These are phyloP conservation scores for Agonopterix subpropinquella DNA, from an alignment of 2,888 invertebrate genomes.

Conservation along the genomic window DNA sequence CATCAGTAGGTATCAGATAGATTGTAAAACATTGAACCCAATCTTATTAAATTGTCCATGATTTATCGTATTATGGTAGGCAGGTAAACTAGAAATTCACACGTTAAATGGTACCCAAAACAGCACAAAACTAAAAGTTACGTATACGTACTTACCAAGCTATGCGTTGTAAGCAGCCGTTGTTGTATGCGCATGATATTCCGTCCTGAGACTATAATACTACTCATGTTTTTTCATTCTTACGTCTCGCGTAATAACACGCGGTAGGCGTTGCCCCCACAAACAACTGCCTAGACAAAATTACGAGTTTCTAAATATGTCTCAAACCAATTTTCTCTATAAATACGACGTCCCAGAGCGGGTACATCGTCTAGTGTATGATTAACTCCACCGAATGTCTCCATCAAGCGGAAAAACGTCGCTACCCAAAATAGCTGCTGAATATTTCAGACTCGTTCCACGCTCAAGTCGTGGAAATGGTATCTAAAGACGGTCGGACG, in stretches of 20 bases:
- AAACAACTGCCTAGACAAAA: slow-evolving; percentile 38
- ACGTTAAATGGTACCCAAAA: too few species aligned
- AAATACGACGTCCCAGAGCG: slow-evolving; percentile 52
- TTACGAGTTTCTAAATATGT: slow-evolving; percentile 48
- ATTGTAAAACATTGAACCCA: too few species aligned
- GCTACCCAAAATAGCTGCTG: slow-evolving; percentile 59
- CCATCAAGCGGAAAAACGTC: slow-evolving; percentile 68
- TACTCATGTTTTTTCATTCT: not conserved
- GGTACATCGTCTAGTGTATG: slow-evolving; percentile 53
- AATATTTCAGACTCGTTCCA: slow-evolving; percentile 67
- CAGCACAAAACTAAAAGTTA: too few species aligned
- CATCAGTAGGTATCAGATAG: too few species aligned
- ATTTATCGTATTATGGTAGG: too few species aligned
- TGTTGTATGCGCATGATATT: too few species aligned
- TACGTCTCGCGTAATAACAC: not conserved
- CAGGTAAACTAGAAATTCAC: too few species aligned
- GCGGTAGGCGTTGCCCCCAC: slow-evolving; percentile 10
- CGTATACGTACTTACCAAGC: too few species aligned
- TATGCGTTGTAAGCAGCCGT: too few species aligned
- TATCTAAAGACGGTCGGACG: slow-evolving; percentile 60
- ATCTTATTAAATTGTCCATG: too few species aligned
- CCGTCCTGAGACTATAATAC: too few species aligned
- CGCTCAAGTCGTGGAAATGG: slow-evolving; percentile 60
- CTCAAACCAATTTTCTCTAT: slow-evolving; percentile 51
- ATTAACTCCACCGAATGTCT: slow-evolving; percentile 64